These are phyloP conservation scores for Serranus cabrilla DNA, from an alignment of 2,797 vertebrate species.

Conservation along the genomic window DNA sequence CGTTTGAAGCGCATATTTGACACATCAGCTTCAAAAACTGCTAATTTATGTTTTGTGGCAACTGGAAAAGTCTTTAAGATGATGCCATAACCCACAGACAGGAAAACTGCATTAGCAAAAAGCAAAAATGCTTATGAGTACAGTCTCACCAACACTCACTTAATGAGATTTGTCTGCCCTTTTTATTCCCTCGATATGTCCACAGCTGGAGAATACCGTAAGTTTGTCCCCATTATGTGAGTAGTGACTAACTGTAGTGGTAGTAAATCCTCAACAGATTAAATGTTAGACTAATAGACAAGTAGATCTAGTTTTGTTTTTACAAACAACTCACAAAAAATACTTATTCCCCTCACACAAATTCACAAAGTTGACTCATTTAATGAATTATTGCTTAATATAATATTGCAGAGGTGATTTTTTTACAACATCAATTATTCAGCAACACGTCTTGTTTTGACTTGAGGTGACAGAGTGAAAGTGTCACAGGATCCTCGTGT, in stretches of 20 bases:
- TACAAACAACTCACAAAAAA: background rate
- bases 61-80: background rate
- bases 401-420: conserved; percentile 16
- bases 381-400: conserved; percentile 13
- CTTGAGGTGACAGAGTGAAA: conserved; percentile 56
- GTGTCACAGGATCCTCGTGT: conserved; percentile 52
- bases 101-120: background rate
- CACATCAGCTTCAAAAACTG: background rate
- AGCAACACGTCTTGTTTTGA: conserved; percentile 50
- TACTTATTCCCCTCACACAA: background rate
- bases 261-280: conserved; percentile 40
- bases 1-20: background rate
- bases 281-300: conserved; percentile 30
- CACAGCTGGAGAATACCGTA: conserved; percentile 77
- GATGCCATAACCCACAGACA: background rate
- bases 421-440: conserved; percentile 55
- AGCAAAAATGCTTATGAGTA: background rate
- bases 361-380: background rate
- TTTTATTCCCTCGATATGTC: conserved; percentile 47
- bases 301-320: conserved; percentile 4
- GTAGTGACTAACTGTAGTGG: conserved; percentile 8
- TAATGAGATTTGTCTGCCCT: conserved; percentile 38
- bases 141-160: conserved; percentile 12
- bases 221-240: conserved; percentile 48
- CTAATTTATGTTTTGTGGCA: background rate